These are phyloP conservation scores for Fulmarus glacialis DNA, from an alignment of 2,113 vertebrate species.

Conservation along the genomic window DNA sequence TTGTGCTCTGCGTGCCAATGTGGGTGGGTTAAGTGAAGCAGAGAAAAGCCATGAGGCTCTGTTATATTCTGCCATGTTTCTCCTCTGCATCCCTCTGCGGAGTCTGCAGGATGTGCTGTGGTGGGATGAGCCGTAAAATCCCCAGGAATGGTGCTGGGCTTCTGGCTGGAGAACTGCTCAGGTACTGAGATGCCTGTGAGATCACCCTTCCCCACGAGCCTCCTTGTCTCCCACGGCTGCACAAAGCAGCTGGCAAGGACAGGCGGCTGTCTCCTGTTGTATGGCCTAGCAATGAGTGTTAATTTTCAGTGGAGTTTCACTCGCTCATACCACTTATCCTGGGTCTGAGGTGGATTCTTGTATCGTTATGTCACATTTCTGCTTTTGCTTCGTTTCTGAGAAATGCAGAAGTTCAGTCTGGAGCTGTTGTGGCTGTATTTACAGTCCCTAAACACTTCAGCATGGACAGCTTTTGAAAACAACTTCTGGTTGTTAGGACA, in stretches of 20 bases:
- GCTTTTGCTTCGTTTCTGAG: not conserved
- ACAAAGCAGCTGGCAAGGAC: not conserved
- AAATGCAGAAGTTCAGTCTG: not conserved
- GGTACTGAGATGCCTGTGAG: not conserved
- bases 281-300: not conserved
- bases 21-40: not conserved
- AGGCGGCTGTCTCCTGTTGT: not conserved
- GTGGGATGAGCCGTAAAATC: not conserved
- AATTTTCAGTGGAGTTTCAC: not conserved
- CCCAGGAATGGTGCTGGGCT: not conserved
- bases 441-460: not conserved
- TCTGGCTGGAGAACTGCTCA: not conserved
- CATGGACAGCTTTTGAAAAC: not conserved
- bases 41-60: not conserved
- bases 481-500: not conserved
- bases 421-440: not conserved
- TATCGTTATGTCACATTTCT: not conserved
- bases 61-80: not conserved
- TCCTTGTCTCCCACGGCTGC: not conserved
- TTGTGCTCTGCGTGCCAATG: accelerated
- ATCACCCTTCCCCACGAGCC: accelerated
- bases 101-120: not conserved
- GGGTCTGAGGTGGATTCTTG: not conserved
- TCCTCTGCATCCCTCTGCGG: not conserved
- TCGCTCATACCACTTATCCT: not conserved